A percentile compares a stretch with the other conserved stretches of the same genome.
Evolutionary conservation across 2,888 invertebrate species (phyloP).

Genomic region (Allophyes oxyacanthae): DNA sequence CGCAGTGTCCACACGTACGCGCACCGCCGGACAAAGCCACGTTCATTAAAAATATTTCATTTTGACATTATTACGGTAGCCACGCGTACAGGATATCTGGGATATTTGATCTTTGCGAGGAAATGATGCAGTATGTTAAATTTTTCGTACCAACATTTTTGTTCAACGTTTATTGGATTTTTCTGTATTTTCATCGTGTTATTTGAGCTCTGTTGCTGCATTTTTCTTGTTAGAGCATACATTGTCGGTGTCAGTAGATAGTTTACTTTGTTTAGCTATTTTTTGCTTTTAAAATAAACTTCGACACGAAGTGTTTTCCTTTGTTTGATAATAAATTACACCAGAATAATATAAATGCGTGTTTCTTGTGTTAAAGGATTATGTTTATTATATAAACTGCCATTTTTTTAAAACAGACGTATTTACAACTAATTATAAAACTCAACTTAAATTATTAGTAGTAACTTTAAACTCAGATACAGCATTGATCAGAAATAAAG

Average conservation of each 20-base stretch:
- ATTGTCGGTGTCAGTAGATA: not conserved
- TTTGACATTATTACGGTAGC: constrained; percentile 58
- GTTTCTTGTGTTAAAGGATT: too few relatives aligned
- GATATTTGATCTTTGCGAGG: constrained; percentile 49
- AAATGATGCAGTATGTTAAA: constrained; percentile 51
- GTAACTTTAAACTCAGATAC: too few relatives aligned
- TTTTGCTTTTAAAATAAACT: not conserved
- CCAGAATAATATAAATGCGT: too few relatives aligned
- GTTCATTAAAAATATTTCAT: constrained; percentile 62
- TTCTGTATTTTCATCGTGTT: constrained; percentile 11
- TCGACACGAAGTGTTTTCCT: too few relatives aligned
- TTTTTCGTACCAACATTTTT: constrained; percentile 32
- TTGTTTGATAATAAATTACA: too few relatives aligned
- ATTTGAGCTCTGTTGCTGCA: not conserved
- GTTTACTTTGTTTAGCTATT: not conserved
- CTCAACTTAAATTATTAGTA: too few relatives aligned
- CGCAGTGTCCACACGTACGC: constrained; percentile 50
- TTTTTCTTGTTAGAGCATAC: not conserved
- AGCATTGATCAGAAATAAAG: too few relatives aligned
- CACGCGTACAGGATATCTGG: constrained; percentile 41
- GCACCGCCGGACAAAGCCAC: constrained; percentile 43
- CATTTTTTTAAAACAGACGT: too few relatives aligned
- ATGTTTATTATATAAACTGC: too few relatives aligned
- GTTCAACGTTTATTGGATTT: constrained; percentile 21
- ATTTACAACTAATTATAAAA: too few relatives aligned